A percentile compares a stretch with the other conserved stretches of the same genome.
Evolutionary conservation across 2,113 vertebrate genomes (phyloP).

Genomic region (Tamias sibiricus): DNA sequence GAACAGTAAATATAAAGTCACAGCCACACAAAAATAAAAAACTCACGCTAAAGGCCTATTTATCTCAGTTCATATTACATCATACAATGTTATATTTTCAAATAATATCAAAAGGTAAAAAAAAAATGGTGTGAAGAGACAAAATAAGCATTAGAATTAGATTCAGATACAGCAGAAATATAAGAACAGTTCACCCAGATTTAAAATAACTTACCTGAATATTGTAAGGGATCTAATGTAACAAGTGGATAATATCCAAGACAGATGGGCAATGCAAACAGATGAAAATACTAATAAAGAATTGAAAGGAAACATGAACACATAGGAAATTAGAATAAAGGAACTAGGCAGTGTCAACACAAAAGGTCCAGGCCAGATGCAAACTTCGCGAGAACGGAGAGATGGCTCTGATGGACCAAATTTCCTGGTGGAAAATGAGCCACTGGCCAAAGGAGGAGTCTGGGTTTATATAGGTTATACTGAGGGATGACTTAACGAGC

Average conservation of each 20-base stretch:
- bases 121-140: conserved; percentile 6
- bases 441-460: no score
- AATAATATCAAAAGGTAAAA: neutral
- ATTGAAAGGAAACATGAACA: neutral
- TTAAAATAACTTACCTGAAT: conserved; percentile 22
- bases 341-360: neutral
- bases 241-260: neutral
- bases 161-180: neutral
- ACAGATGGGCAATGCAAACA: neutral
- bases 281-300: neutral
- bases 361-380: no score
- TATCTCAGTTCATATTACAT: neutral
- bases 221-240: neutral
- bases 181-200: neutral
- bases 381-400: no score
- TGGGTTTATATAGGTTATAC: no score
- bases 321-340: neutral
- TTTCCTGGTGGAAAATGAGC: no score
- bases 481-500: no score
- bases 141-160: conserved; percentile 1
- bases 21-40: conserved; percentile 19
- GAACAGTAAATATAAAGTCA: conserved; percentile 7
- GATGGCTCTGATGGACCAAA: no score
- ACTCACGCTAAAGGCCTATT: neutral
- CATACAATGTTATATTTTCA: neutral